phyloP scores from a whole-genome alignment of 2,113 vertebrate genomes.

The Hydrochoerus hydrochaeris region DNA sequence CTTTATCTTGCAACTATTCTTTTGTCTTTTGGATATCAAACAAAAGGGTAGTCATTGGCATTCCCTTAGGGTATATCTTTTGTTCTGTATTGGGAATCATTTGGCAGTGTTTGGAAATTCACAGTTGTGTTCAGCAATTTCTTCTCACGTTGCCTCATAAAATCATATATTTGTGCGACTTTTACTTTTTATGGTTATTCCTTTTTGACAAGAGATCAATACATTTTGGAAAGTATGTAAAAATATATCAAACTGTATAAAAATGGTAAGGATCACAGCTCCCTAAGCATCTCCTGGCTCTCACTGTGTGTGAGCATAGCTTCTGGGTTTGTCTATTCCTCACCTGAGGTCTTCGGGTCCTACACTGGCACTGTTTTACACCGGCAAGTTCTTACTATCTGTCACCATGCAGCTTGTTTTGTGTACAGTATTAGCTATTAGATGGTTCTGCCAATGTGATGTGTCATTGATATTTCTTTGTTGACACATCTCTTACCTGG shows the following conservation, averaged over 20 bases:
- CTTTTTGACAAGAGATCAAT: not conserved
- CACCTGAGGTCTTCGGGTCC: not conserved
- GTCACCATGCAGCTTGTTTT: conserved; percentile 56
- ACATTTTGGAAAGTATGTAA: not conserved
- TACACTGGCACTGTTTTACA: not conserved
- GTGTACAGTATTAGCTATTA: conserved; percentile 29
- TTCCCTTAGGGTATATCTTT: not conserved
- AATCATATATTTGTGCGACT: not conserved
- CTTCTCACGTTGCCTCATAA: not conserved
- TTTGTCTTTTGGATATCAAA: not conserved
- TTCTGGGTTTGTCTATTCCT: not conserved
- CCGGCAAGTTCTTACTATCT: not conserved
- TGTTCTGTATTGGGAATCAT: not conserved
- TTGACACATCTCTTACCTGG: conserved; percentile 63
- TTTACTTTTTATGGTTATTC: not conserved
- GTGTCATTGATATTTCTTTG: conserved; percentile 64
- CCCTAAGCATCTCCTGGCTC: not conserved
- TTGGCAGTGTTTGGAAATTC: not conserved
- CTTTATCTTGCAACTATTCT: not conserved
- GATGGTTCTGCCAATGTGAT: conserved; percentile 47
- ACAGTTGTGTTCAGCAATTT: not conserved
- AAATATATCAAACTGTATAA: not conserved
- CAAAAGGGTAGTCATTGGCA: not conserved
- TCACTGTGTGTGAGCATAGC: not conserved
- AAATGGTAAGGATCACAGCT: not conserved